phyloP scores from a whole-genome alignment of 2,113 vertebrate species.

The Ceratotherium simum region DNA sequence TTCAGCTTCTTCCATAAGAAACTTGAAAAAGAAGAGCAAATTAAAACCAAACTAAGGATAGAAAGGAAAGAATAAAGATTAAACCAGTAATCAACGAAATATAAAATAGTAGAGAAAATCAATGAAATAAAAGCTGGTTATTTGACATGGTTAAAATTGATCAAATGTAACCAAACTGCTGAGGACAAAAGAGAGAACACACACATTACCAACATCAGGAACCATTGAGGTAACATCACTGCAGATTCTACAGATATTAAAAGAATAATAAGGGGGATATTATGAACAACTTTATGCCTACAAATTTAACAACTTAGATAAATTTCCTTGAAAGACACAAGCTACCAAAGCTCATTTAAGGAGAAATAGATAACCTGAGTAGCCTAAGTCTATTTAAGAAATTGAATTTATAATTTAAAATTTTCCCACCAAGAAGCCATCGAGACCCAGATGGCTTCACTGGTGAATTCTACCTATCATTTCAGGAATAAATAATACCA shows the following conservation, averaged over 20 bases:
- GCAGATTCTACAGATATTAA: not conserved
- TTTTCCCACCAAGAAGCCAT: not conserved
- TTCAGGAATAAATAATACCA: not conserved
- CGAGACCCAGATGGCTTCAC: not conserved
- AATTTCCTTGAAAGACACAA: constrained; percentile 13
- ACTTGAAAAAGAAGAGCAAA: not conserved
- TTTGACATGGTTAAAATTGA: constrained; percentile 27
- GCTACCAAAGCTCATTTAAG: not conserved
- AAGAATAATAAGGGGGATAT: not conserved
- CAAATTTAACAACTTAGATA: not conserved
- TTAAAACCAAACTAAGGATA: not conserved
- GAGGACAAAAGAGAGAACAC: not conserved
- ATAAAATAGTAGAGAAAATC: not conserved
- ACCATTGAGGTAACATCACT: not conserved
- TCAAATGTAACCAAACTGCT: not conserved
- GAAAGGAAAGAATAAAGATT: not conserved
- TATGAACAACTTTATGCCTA: not conserved
- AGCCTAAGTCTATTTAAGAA: not conserved
- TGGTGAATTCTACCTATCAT: not conserved
- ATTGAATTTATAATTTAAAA: not conserved
- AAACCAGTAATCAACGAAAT: not conserved
- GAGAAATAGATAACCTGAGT: not conserved
- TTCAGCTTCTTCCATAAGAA: not conserved
- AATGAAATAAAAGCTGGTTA: not conserved
- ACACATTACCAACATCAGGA: not conserved